phyloP scores from a whole-genome alignment of 2,888 invertebrate genomes.

The Coelogynopora nodosa region DNA sequence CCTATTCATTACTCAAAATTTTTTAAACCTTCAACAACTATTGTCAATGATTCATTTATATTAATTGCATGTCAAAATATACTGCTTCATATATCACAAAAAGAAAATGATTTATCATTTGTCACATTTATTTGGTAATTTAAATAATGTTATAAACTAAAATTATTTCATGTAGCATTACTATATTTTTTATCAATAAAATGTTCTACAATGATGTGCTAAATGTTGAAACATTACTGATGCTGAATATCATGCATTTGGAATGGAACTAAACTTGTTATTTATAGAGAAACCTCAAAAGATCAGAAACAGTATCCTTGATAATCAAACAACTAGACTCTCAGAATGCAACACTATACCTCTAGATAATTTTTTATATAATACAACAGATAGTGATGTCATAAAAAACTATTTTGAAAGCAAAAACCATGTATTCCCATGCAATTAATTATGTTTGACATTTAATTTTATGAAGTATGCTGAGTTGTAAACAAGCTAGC shows the following conservation, averaged over 20 bases:
- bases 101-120: too few relatives aligned
- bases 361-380: background rate
- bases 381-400: background rate
- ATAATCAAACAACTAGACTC: background rate
- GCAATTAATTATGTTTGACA: too few relatives aligned
- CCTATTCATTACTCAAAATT: too few relatives aligned
- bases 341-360: background rate
- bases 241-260: background rate
- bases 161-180: too few relatives aligned
- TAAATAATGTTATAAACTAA: too few relatives aligned
- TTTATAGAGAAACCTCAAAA: constrained; percentile 29
- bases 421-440: too few relatives aligned
- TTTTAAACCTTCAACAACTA: too few relatives aligned
- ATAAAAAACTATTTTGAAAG: background rate
- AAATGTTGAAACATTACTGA: background rate
- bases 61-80: too few relatives aligned
- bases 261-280: background rate
- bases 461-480: too few relatives aligned
- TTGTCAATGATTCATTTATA: too few relatives aligned
- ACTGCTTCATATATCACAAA: too few relatives aligned
- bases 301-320: background rate
- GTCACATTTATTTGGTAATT: too few relatives aligned
- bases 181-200: background rate
- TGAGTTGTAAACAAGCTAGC: background rate
- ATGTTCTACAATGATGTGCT: background rate